Evolutionary conservation across 2,113 vertebrate genomes (phyloP).

Genomic region (Macquaria australasica): DNA sequence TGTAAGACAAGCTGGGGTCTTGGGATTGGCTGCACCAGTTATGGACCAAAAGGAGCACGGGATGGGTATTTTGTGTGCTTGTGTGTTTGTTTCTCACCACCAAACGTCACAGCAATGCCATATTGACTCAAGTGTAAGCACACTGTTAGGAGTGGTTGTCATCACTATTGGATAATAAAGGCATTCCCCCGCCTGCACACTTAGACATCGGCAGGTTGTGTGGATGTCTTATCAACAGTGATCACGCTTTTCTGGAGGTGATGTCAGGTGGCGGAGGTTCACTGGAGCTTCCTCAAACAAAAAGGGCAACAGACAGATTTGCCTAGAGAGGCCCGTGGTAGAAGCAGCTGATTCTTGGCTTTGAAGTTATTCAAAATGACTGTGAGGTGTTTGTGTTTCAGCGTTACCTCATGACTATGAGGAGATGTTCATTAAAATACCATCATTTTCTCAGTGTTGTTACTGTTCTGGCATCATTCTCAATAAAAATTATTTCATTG

Average conservation of each 20-base stretch:
- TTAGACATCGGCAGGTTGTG: conserved; percentile 9
- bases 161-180: conserved; percentile 22
- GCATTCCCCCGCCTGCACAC: not conserved
- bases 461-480: not conserved
- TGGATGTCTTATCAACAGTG: conserved; percentile 18
- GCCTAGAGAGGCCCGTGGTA: not conserved
- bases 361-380: conserved; percentile 37
- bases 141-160: conserved; percentile 11
- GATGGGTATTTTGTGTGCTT: conserved; percentile 1
- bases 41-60: not conserved
- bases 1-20: conserved; percentile 49
- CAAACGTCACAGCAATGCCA: not conserved
- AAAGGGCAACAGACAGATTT: conserved; percentile 5
- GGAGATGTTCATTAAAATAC: not conserved
- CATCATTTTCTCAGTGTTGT: not conserved
- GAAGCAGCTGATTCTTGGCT: conserved; percentile 26
- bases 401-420: not conserved
- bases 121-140: conserved; percentile 14
- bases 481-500: not conserved
- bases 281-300: conserved; percentile 31
- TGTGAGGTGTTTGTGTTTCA: not conserved
- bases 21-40: conserved; percentile 15
- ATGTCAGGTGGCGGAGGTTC: conserved; percentile 58
- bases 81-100: not conserved
- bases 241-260: conserved; percentile 52